Evolutionary conservation across 92 coral and sea anemone species (phyloP), one percentile per base, ranked within the genome.

Genomic region (Palythoa caribaeorum): DNA sequence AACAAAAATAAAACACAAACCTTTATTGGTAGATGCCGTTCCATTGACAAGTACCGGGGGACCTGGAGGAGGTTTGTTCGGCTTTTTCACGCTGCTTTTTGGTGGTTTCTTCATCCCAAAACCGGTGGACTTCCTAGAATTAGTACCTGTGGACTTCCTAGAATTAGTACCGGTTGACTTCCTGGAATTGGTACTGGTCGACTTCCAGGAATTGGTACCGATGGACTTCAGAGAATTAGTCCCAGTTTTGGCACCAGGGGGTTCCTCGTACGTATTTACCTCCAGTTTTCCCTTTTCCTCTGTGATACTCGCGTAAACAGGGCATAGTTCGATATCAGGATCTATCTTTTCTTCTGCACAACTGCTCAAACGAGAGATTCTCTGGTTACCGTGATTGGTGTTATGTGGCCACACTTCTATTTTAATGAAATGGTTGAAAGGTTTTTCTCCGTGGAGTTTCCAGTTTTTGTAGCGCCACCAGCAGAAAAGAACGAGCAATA

Each of bases 401-500:
- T 76, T 69, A 74, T 89, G 81, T 3, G 94, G 94, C 77, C 89
- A 87, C 78, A 95, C 71, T 73, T 95, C 98, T 74, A 95, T 89
- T 48, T 93, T 93, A 76, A 95, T 95, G 60, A 95, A 95, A 57
- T 88, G 79, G 84, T 93, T 91, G 73, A 95, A 91, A 1, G 96
- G 96, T 59, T 91, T 91, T 79, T 93, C 88, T 12, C 92, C 91
- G 9, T 90, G 92, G 3, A 79, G 91, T 47, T 83, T 78, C 87
- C 90, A 89, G 73, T 88, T 73, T 54, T 90, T 88, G 71, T 87
- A 91, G 17, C 90, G 91, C 93, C 94, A 85, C 90, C 93, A 92
- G 84, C 96, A 97, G 66, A 92, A 48, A 69, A 94, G 85, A n/a
- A 93, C 79, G 8, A 68, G 70, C 37, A 97, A 65, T 1, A 90